Evolutionary conservation across 2,113 vertebrate species (phyloP), one percentile per base, ranked within the genome.

Genomic region (Vanacampus margaritifer): DNA sequence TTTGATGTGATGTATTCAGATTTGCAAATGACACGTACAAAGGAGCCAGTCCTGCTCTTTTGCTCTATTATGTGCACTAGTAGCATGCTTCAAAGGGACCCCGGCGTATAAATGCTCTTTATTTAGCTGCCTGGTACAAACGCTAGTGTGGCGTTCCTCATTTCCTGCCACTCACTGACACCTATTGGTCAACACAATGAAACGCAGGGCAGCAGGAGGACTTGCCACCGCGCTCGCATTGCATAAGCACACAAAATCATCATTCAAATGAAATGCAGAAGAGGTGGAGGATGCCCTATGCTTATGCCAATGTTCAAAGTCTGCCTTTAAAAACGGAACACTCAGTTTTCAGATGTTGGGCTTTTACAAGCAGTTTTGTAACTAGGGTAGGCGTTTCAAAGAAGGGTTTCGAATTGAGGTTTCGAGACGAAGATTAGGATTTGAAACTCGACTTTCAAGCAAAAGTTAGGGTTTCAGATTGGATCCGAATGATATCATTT

Each of bases 1-100:
- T 90, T 90, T 90, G 86, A 90, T 84, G 87, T 78, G 73, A 64
- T 79, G 80, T 66, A 86, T 84, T 88, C 76, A 79, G 75, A 84
- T 83, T 32, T 82, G 83, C 76, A 86, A 86, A 86, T 88, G 78
- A 82, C 82, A 88, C 72, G 58, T 62, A 32, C 35, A 63, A 41
- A 63, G 37, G 24, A 62, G 48, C 48, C 21, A 24, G 57, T 59
- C 32, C 7, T 64, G 4, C 3, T 50, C 13, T 36, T 65, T 23
- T 28, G 7, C 43, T 64, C 39, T 48, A 35, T 65, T 57, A 32
- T 57, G 26, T 32, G 16, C 6, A 45, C 43, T 6, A 43, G 70
- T 73, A 67, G 72, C 64, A 46, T 53, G 71, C 70, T 85, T 87
- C 71, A 88, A 87, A 85, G 84, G 66, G 63, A 83, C 71, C 71